Percentiles rank a stretch among this genome's conserved stretches.
phyloP scores from a whole-genome alignment of 2,113 vertebrate species.

The Psittacula cyanocephala region DNA sequence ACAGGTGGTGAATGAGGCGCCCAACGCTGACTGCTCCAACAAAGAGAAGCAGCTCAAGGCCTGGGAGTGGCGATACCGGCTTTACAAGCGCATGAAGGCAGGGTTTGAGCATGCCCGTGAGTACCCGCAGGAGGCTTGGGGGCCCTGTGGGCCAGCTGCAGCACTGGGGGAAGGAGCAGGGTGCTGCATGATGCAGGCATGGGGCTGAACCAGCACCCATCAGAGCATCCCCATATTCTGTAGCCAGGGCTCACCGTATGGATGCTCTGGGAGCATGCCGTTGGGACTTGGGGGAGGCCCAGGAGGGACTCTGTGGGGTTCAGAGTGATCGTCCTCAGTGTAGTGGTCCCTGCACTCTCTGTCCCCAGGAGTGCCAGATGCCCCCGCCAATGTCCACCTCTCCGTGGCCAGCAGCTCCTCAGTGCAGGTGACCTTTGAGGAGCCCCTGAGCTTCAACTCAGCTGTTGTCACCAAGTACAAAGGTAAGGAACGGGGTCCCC shows the following conservation, averaged over 20 bases:
- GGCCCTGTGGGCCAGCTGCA: no score
- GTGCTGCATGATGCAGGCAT: fast-evolving
- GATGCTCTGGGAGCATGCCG: fast-evolving
- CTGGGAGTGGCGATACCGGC: conserved; percentile 90
- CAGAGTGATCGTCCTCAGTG: fast-evolving
- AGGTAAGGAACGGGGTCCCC: conserved; percentile 62
- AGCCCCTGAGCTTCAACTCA: conserved; percentile 85
- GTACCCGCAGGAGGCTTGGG: not conserved
- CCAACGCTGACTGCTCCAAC: conserved; percentile 77
- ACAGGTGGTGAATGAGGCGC: conserved; percentile 78
- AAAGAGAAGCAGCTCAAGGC: conserved; percentile 87
- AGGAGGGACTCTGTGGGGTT: not conserved
- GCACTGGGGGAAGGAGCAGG: fast-evolving
- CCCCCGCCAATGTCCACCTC: conserved; percentile 78
- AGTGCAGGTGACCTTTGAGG: conserved; percentile 84
- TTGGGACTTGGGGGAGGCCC: fast-evolving
- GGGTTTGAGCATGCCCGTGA: conserved; percentile 91
- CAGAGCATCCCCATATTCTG: not conserved
- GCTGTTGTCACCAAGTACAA: conserved; percentile 91
- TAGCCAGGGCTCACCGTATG: fast-evolving
- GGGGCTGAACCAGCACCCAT: not conserved
- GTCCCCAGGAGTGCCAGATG: conserved; percentile 80
- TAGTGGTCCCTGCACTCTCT: not conserved
- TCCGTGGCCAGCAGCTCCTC: conserved; percentile 85
- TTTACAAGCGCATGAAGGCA: conserved; percentile 90